Percentiles rank a stretch among this genome's conserved stretches.
phyloP scores from a whole-genome alignment of 2,888 invertebrate species.

The Heteropelma amictum region DNA sequence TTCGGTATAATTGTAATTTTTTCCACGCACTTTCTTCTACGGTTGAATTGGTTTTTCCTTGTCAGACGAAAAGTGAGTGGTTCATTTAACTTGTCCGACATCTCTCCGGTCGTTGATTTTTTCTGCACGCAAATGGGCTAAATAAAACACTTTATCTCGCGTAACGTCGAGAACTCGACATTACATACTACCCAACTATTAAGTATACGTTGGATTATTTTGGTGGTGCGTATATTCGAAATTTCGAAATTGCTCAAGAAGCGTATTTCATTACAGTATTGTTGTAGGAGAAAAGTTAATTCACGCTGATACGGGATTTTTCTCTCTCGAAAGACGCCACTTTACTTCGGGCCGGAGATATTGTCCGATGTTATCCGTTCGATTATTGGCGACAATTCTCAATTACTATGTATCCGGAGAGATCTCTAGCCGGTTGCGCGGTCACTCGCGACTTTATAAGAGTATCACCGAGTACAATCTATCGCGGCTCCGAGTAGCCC shows the following conservation, averaged over 20 bases:
- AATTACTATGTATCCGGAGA: conserved; percentile 76
- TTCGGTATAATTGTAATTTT: too few relatives aligned
- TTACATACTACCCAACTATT: too few relatives aligned
- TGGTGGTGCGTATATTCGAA: not conserved
- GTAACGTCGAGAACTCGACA: too few relatives aligned
- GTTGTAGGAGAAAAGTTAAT: conserved; percentile 39
- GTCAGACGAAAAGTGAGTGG: too few relatives aligned
- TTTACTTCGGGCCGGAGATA: conserved; percentile 17
- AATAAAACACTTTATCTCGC: too few relatives aligned
- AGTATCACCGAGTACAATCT: conserved; percentile 71
- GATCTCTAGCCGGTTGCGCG: conserved; percentile 72
- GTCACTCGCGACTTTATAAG: conserved; percentile 68
- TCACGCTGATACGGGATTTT: conserved; percentile 27
- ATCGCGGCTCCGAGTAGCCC: conserved; percentile 59
- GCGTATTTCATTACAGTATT: conserved; percentile 5
- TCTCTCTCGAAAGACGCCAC: not conserved
- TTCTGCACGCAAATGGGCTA: too few relatives aligned
- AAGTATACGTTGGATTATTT: too few relatives aligned
- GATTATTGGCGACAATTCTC: conserved; percentile 77
- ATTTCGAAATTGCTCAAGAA: conserved; percentile 29
- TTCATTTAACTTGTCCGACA: too few relatives aligned
- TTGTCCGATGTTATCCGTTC: conserved; percentile 63
- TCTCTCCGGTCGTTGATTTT: too few relatives aligned
- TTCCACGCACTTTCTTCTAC: too few relatives aligned
- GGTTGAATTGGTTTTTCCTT: too few relatives aligned